Conservation (phyloP, 2,797 vertebrate species). For the Sebastes minor region DNA sequence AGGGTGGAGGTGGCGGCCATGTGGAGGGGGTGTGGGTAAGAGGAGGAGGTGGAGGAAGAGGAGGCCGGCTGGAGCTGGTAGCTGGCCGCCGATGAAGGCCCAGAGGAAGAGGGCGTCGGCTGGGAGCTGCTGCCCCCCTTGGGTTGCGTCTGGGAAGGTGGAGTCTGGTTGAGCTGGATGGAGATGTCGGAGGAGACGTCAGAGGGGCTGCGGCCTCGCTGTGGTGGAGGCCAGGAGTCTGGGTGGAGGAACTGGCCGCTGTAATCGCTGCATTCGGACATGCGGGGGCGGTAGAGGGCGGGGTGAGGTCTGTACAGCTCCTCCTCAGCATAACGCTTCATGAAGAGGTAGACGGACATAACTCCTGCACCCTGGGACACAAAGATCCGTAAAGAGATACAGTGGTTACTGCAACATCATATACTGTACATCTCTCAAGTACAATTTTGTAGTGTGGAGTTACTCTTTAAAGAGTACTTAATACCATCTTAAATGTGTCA, state of each 20-base stretch:
- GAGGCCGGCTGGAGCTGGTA: constrained; percentile 79
- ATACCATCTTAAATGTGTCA: not conserved
- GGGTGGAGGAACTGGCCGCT: constrained; percentile 94
- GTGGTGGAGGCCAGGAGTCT: constrained; percentile 85
- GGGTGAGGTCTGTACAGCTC: constrained; percentile 91
- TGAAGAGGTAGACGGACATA: constrained; percentile 96
- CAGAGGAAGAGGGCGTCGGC: constrained; percentile 77
- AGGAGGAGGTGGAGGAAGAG: constrained; percentile 80
- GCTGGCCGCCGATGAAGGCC: constrained; percentile 71
- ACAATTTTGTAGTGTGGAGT: not conserved
- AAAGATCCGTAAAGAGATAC: not conserved
- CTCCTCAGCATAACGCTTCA: constrained; percentile 93
- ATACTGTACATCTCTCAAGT: too few species aligned
- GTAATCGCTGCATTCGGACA: constrained; percentile 94
- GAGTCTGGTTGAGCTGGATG: constrained; percentile 92
- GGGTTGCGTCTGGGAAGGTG: constrained; percentile 69
- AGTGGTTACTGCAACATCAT: not conserved
- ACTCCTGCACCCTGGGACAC: constrained; percentile 88
- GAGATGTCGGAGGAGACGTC: constrained; percentile 93
- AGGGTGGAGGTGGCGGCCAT: constrained; percentile 64
- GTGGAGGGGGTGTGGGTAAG: constrained; percentile 79
- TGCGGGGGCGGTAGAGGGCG: constrained; percentile 90
- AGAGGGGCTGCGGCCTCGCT: constrained; percentile 88
- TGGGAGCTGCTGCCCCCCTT: constrained; percentile 66
- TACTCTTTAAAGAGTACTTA: not conserved